phyloP scores from a whole-genome alignment of 2,797 vertebrate genomes.

The Ctenopoma multispine region DNA sequence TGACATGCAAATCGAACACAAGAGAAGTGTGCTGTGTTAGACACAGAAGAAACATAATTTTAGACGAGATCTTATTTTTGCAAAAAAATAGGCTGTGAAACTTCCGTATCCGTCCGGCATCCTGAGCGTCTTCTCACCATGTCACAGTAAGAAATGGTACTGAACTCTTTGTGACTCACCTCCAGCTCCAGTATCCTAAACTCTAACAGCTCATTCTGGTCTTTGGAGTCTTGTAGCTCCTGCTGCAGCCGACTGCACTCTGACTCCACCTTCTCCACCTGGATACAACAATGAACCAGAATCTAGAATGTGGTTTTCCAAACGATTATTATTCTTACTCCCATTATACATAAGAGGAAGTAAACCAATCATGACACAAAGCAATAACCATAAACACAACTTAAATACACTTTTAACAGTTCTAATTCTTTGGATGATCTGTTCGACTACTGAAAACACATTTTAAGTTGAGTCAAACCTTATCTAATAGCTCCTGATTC shows the following conservation, averaged over 20 bases:
- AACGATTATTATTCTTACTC: not conserved
- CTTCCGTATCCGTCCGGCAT: no score
- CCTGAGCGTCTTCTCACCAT: no score
- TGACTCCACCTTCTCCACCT: constrained; percentile 93
- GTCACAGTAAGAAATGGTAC: no score
- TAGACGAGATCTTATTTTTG: not conserved
- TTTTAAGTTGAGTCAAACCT: constrained; percentile 80
- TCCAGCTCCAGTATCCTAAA: constrained; percentile 98
- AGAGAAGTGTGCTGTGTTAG: no score
- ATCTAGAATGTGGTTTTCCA: not conserved
- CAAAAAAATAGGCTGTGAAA: no score
- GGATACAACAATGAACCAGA: constrained; percentile 49
- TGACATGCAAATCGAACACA: not conserved
- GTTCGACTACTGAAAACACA: not conserved
- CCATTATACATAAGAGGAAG: not conserved
- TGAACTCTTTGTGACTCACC: constrained; percentile 78
- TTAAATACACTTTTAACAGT: not conserved
- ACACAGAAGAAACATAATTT: not conserved
- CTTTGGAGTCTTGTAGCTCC: constrained; percentile 96
- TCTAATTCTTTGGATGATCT: not conserved
- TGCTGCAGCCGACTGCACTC: constrained; percentile 89
- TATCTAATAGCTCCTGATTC: constrained; percentile 97
- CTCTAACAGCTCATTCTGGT: constrained; percentile 98
- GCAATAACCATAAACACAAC: not conserved
- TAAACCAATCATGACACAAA: not conserved